Evolutionary conservation across 2,113 vertebrate species (phyloP), one percentile per base, ranked within the genome.

Genomic region (Suricata suricatta): DNA sequence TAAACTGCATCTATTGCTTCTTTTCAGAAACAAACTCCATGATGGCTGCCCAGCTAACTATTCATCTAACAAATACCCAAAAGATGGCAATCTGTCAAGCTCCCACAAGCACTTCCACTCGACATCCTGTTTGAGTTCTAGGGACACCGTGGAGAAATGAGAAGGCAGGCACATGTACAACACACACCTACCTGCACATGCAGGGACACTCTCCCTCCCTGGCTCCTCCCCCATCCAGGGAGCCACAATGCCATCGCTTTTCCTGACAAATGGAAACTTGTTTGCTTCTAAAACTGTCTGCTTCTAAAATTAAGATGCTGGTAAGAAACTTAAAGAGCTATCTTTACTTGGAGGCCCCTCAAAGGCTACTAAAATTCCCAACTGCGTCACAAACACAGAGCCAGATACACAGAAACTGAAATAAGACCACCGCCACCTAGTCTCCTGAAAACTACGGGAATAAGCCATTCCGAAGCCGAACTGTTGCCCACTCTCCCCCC

Each of bases 271-370:
- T 35, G 60, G 83, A 74, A 96, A 87, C n/a, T 54, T 29, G 44
- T 47, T 10, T 47, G 44, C 44, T 47, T 72, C 92, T 95, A 80
- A 93, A 96, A 79, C 41, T 41, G 44, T 47, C 44, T 47, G 44
- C 44, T 47, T 72, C 92, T 95, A 80, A 93, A 96, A 79, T 84
- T 50, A 76, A 86, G 97, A 96, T 68, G 84, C 72, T 88, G 52
- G 68, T 33, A 82, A 74, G 89, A 95, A 96, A 88, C 50, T 76
- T n/a, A 21, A 72, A 92, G 71, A 88, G 54, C 77, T 66, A 66
- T 63, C 80, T 90, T 71, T 86, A 60, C 25, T 85, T 91, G 88
- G 80, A 90, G 83, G 63, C 14, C 23, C 47, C 16, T 79, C 38
- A 64, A 94, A 69, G 29, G 29, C 17, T 82, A 64, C 88, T 97